A percentile compares a stretch with the other conserved stretches of the same genome.
Evolutionary conservation across 2,888 invertebrate genomes (phyloP).

Genomic region (Caenorhabditis becei): DNA sequence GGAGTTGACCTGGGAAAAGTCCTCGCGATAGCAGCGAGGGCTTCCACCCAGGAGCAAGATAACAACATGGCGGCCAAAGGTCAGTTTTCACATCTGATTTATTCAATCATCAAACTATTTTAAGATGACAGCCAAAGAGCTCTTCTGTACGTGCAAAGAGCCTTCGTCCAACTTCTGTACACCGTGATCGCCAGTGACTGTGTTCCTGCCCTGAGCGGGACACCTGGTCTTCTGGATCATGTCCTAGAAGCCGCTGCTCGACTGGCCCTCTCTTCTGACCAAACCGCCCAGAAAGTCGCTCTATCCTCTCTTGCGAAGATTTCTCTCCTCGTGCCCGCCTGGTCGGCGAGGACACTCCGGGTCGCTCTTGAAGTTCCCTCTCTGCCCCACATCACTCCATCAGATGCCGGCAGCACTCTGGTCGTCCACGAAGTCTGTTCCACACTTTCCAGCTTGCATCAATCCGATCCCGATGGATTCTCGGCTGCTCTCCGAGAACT

Average conservation of each 20-base stretch:
- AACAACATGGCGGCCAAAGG: conserved; percentile 54
- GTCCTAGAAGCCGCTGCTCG: conserved; percentile 64
- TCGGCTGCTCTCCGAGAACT: conserved; percentile 55
- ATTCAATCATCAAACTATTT: conserved; percentile 9
- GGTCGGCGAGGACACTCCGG: conserved; percentile 64
- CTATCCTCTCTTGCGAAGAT: conserved; percentile 61
- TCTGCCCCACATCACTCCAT: conserved; percentile 66
- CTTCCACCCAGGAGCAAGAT: conserved; percentile 58
- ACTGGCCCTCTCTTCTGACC: conserved; percentile 65
- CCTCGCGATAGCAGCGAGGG: conserved; percentile 63
- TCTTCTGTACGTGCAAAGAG: conserved; percentile 67
- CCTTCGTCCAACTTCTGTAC: conserved; percentile 67
- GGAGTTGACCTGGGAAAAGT: conserved; percentile 67
- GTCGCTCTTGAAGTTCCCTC: conserved; percentile 66
- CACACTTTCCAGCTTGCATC: conserved; percentile 53
- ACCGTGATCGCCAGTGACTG: conserved; percentile 63
- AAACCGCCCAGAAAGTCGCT: conserved; percentile 68
- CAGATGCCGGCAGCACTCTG: conserved; percentile 69
- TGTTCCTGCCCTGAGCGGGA: conserved; percentile 36
- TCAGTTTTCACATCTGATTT: not conserved
- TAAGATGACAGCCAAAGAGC: conserved; percentile 63
- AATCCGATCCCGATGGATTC: conserved; percentile 58
- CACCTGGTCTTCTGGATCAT: conserved; percentile 56
- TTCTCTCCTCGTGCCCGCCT: conserved; percentile 39
- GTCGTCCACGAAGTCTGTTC: conserved; percentile 71